Base-by-base conservation (phyloP, 2,888 invertebrate species). In the Odontomyia ornata region DNA sequence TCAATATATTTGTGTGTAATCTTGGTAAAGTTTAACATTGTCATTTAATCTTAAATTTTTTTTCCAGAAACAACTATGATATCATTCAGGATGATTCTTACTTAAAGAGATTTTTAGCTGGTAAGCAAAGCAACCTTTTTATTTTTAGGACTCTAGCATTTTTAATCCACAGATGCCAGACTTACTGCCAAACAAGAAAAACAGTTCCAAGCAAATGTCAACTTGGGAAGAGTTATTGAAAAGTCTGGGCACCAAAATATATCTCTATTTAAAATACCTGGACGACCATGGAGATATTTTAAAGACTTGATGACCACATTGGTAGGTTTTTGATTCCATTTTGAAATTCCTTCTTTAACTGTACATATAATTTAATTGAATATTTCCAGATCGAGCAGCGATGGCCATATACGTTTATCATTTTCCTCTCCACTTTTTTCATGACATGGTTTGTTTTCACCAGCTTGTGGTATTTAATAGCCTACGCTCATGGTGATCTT, bases 331-430 rank as follows among this genome's bases (percentile, higher is more conserved):
- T 43, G 7, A 43, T 9, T 43, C 13, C 43, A 43, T 9, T 9
- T 43, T 43, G 7, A 7, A 43, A 43, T 43, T 13, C 43, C 43
- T n/a, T n/a, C n/a, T n/a, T n/a, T n/a, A n/a, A n/a, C n/a, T n/a
- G n/a, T n/a, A 43, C 43, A 43, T 43, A 56, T 7, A n/a, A 18
- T 56, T 56, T n/a, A 11, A 18, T 11, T 18, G n/a, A n/a, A n/a
- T 56, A 18, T 93, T 89, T 92, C 25, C 81, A 86, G 83, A 88
- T 91, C 72, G 91, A 91, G 82, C 87, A 89, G 79, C 93, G 95
- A 86, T 98, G 98, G 98, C 91, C 95, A 78, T 96, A 95, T 92
- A 96, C 96, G 69, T 88, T 98, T 75, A 88, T 95, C 67, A 91
- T 96, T 76, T 97, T 98, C 85, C 91, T 94, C 43, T 88, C 94